phyloP scores from a whole-genome alignment of 2,797 vertebrate species.

The Astyanax mexicanus region DNA sequence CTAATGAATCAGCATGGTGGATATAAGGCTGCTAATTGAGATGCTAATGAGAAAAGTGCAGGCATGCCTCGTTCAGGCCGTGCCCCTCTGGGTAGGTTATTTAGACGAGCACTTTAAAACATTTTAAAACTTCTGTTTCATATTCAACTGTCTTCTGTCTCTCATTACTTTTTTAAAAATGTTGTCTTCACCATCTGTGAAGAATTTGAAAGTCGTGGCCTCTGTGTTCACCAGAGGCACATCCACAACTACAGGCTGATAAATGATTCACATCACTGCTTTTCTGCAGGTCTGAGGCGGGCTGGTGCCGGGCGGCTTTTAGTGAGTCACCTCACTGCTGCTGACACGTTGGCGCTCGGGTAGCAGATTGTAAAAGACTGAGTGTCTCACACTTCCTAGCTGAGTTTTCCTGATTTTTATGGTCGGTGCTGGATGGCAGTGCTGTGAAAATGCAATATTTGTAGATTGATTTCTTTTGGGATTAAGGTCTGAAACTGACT shows the following conservation, averaged over 20 bases:
- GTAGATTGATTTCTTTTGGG: too few species aligned
- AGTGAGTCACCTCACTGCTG: not conserved
- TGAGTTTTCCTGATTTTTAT: too few species aligned
- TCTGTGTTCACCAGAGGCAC: not conserved
- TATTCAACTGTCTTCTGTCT: not conserved
- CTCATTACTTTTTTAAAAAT: not conserved
- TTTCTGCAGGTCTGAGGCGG: slow-evolving; percentile 28
- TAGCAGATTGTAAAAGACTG: slow-evolving; percentile 1
- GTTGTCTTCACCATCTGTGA: not conserved
- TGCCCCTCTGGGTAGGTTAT: not conserved
- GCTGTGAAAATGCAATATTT: too few species aligned
- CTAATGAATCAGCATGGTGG: slow-evolving; percentile 35
- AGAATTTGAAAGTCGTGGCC: slow-evolving; percentile 10
- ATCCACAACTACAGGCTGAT: slow-evolving; percentile 23
- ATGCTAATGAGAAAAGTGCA: slow-evolving; percentile 31
- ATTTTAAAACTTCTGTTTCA: not conserved
- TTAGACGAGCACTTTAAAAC: not conserved
- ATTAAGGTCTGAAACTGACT: too few species aligned
- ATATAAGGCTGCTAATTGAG: slow-evolving; percentile 23
- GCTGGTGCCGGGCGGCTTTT: not conserved
- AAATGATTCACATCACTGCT: slow-evolving; percentile 25
- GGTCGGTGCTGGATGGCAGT: too few species aligned
- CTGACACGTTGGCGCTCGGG: slow-evolving; percentile 8
- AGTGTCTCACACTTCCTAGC: too few species aligned
- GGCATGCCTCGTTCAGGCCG: not conserved